Percentiles rank a stretch among this genome's conserved stretches.
Conservation (phyloP, 2,888 invertebrate species). For the Halictus ligatus region DNA sequence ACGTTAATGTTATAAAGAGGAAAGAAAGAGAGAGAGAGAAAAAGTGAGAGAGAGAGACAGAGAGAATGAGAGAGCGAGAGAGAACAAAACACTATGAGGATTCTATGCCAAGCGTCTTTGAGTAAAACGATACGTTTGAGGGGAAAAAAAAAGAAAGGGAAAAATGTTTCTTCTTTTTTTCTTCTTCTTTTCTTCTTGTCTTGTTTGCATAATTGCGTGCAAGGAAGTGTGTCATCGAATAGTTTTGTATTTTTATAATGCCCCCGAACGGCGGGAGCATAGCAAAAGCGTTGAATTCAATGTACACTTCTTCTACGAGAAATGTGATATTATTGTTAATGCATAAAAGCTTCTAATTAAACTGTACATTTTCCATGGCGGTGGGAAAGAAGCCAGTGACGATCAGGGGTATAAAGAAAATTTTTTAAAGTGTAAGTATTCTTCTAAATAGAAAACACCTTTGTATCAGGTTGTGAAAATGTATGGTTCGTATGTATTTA, state of each 20-base stretch:
- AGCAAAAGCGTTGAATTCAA: conserved; percentile 42
- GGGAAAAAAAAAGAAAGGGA: not conserved
- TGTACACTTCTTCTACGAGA: conserved; percentile 58
- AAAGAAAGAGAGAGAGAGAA: not conserved
- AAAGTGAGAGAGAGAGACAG: not conserved
- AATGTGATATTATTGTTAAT: conserved; percentile 69
- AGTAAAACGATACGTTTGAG: conserved; percentile 25
- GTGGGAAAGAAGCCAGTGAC: conserved; percentile 23
- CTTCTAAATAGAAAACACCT: conserved; percentile 40
- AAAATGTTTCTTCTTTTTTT: conserved; percentile 1
- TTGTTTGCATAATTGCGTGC: conserved; percentile 48
- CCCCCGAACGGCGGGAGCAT: conserved; percentile 21
- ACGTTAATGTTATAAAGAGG: conserved; percentile 18
- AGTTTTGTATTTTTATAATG: conserved; percentile 64
- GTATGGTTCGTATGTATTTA: conserved; percentile 41
- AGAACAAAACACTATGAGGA: conserved; percentile 18
- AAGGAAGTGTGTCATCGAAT: conserved; percentile 50
- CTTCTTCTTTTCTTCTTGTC: conserved; percentile 2
- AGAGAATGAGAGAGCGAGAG: not conserved
- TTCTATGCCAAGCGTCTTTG: conserved; percentile 62
- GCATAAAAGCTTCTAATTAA: conserved; percentile 40
- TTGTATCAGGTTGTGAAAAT: conserved; percentile 57
- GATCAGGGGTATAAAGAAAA: conserved; percentile 31
- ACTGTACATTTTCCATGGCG: conserved; percentile 47
- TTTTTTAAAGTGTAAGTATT: conserved; percentile 30